A percentile compares a stretch with the other conserved stretches of the same genome.
phyloP scores from a whole-genome alignment of 2,888 invertebrate species.

The Conops quadrifasciatus region DNA sequence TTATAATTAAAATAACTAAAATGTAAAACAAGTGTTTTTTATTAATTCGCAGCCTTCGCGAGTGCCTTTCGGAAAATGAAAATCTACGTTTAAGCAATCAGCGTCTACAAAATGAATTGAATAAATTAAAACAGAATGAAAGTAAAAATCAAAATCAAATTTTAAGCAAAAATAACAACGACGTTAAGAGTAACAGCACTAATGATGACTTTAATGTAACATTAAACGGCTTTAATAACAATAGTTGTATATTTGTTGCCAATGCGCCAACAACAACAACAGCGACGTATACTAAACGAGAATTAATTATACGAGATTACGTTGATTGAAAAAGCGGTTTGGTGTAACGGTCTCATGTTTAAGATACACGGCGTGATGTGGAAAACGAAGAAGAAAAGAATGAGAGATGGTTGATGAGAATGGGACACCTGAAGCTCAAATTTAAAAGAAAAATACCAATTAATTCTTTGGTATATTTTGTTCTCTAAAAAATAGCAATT shows the following conservation, averaged over 20 bases:
- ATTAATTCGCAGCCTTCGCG: slow-evolving; percentile 52
- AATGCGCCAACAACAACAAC: slow-evolving; percentile 42
- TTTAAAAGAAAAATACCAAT: too few species aligned
- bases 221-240: slow-evolving; percentile 52
- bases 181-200: slow-evolving; percentile 25
- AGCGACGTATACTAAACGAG: slow-evolving; percentile 51
- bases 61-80: slow-evolving; percentile 60
- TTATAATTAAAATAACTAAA: neutral
- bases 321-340: slow-evolving; percentile 49
- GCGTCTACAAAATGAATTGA: slow-evolving; percentile 54
- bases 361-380: too few species aligned
- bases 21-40: neutral
- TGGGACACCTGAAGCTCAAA: too few species aligned
- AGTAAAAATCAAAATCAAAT: slow-evolving; percentile 15
- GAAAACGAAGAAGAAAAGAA: too few species aligned
- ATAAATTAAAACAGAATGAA: slow-evolving; percentile 51
- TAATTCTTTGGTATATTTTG: too few species aligned
- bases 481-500: neutral
- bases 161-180: slow-evolving; percentile 37
- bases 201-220: slow-evolving; percentile 49
- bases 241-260: slow-evolving; percentile 33
- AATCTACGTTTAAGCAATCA: slow-evolving; percentile 56
- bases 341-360: too few species aligned
- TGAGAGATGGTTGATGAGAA: too few species aligned
- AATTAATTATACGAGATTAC: slow-evolving; percentile 57